These are phyloP conservation scores for Cyclura pinguis DNA, from an alignment of 2,797 vertebrate genomes.

Conservation along the genomic window DNA sequence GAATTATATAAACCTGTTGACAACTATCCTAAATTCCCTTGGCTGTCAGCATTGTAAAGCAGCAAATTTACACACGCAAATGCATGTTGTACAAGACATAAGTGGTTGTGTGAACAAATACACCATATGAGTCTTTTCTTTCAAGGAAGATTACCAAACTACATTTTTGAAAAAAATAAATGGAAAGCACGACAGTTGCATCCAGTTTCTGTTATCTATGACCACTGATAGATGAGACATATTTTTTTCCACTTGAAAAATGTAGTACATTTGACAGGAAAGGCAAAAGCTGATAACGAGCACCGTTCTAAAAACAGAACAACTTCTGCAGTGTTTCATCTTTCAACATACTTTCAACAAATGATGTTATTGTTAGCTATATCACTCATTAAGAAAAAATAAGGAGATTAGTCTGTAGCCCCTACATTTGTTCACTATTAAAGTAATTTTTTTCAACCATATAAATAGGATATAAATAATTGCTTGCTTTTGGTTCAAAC, in stretches of 20 bases:
- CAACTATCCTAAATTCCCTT: neutral
- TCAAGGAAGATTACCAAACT: neutral
- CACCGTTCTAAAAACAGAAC: neutral
- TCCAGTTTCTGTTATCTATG: constrained; percentile 15
- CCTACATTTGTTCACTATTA: neutral
- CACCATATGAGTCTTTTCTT: neutral
- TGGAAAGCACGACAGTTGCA: neutral
- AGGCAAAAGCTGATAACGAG: neutral
- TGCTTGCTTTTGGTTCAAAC: neutral
- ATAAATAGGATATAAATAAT: neutral
- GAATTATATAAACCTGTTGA: neutral
- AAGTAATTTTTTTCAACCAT: neutral
- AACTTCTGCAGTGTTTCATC: neutral
- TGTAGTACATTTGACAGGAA: constrained; percentile 2
- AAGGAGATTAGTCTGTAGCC: neutral
- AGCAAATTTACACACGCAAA: neutral
- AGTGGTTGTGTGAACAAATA: neutral
- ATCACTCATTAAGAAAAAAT: neutral
- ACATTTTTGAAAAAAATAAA: neutral
- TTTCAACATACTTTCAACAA: neutral
- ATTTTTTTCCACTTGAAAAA: neutral
- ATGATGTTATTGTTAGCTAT: neutral
- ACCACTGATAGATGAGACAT: constrained; percentile 2
- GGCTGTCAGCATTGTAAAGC: neutral
- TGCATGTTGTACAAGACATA: neutral